Conservation (phyloP, 2,113 vertebrate genomes). For the Planiliza haematocheilus region DNA sequence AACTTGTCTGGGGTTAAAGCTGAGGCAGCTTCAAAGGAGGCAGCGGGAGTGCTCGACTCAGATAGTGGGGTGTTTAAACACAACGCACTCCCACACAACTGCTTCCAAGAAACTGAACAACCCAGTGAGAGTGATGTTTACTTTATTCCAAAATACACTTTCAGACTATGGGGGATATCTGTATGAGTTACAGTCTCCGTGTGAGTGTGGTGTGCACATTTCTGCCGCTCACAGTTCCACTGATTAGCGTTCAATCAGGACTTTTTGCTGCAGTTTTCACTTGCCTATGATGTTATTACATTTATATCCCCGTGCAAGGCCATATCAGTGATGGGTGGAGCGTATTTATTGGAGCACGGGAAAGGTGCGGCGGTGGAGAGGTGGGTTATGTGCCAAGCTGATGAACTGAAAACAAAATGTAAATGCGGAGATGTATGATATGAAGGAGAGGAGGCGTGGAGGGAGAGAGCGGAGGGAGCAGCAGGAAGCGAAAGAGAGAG, state of each 20-base stretch:
- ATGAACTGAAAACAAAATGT: slow-evolving; percentile 52
- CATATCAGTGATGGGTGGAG: slow-evolving; percentile 27
- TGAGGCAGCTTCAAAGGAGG: slow-evolving; percentile 59
- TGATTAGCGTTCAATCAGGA: slow-evolving; percentile 47
- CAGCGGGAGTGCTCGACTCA: slow-evolving; percentile 38
- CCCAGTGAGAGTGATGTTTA: slow-evolving; percentile 57
- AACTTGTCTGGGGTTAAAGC: slow-evolving; percentile 55
- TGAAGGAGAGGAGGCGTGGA: slow-evolving; percentile 15
- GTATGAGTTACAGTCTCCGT: slow-evolving; percentile 19
- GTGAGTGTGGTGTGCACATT: slow-evolving; percentile 9
- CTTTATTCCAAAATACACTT: slow-evolving; percentile 50
- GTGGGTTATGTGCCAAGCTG: slow-evolving; percentile 19
- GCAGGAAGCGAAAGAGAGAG: slow-evolving; percentile 43
- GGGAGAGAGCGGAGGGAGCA: slow-evolving; percentile 24
- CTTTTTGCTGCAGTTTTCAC: slow-evolving; percentile 30
- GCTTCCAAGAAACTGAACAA: slow-evolving; percentile 60
- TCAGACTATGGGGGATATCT: slow-evolving; percentile 16
- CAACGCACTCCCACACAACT: slow-evolving; percentile 64
- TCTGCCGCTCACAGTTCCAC: slow-evolving; percentile 7
- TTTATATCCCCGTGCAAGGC: slow-evolving; percentile 28
- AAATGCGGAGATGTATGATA: slow-evolving; percentile 30
- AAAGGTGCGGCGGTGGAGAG: slow-evolving; percentile 5
- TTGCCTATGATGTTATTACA: slow-evolving; percentile 42
- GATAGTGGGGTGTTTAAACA: slow-evolving; percentile 60
- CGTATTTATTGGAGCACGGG: slow-evolving; percentile 20